Percentiles rank a stretch among this genome's conserved stretches.
Conservation (phyloP, 2,113 vertebrate genomes). For the Planiliza haematocheilus region DNA sequence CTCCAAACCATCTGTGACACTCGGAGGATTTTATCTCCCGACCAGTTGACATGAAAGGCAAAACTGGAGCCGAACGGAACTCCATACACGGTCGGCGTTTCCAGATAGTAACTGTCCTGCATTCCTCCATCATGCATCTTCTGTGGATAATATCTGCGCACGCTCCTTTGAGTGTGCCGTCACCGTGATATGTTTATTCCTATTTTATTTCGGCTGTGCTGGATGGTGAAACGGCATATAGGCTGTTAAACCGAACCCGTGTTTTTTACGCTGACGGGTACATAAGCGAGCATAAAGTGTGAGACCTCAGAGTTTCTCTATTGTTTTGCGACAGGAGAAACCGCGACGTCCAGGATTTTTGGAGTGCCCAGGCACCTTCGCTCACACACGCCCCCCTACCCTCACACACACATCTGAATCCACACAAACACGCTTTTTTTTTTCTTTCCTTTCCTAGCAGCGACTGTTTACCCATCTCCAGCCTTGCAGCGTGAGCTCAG, state of each 20-base stretch:
- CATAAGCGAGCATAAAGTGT: too few relatives aligned
- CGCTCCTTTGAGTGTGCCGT: background rate
- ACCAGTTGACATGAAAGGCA: slow-evolving; percentile 51
- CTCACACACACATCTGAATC: slow-evolving; percentile 35
- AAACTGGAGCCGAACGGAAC: slow-evolving; percentile 20
- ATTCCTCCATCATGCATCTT: slow-evolving; percentile 15
- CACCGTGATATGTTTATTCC: background rate
- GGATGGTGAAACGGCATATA: too few relatives aligned
- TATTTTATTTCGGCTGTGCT: background rate
- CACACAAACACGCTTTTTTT: slow-evolving; percentile 31
- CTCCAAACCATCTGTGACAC: background rate
- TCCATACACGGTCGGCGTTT: slow-evolving; percentile 17
- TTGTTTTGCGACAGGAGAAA: slow-evolving; percentile 36
- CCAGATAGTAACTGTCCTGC: slow-evolving; percentile 23
- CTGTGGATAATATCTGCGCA: background rate
- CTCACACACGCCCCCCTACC: background rate
- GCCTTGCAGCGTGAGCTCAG: slow-evolving; percentile 61
- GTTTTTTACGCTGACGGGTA: background rate
- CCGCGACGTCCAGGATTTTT: slow-evolving; percentile 23
- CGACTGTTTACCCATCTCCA: slow-evolving; percentile 70
- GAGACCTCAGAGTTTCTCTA: slow-evolving; percentile 1
- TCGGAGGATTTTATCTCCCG: slow-evolving; percentile 33
- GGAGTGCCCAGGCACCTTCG: slow-evolving; percentile 30
- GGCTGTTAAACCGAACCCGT: too few relatives aligned
- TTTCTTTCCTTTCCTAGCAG: slow-evolving; percentile 34